phyloP scores from a whole-genome alignment of 1,140 invertebrate species.

The Monochamus saltuarius region DNA sequence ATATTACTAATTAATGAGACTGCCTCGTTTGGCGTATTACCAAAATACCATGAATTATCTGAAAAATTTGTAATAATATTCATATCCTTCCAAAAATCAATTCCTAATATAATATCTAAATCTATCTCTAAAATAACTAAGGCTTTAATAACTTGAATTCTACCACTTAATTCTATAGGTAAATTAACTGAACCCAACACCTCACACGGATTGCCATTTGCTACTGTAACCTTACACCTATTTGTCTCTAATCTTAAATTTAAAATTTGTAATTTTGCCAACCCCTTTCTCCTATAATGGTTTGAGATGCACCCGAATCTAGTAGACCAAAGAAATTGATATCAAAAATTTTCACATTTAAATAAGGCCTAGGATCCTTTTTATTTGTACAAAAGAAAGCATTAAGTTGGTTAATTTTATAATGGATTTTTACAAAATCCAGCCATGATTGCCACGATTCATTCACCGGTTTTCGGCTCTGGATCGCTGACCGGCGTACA shows the following conservation, averaged over 20 bases:
- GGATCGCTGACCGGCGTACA: neutral
- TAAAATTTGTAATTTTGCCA: conserved; percentile 4
- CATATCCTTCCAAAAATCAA: conserved; percentile 4
- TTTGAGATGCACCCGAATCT: conserved; percentile 10
- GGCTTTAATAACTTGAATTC: neutral
- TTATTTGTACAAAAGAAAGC: neutral
- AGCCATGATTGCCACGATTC: conserved; percentile 3
- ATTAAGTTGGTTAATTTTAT: neutral
- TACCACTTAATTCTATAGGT: neutral
- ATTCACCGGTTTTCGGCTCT: conserved; percentile 2
- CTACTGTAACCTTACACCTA: no score
- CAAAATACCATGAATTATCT: neutral
- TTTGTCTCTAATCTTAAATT: no score
- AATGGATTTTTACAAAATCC: neutral
- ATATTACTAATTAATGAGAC: neutral
- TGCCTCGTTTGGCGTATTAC: neutral
- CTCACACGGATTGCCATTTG: neutral
- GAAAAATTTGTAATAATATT: neutral
- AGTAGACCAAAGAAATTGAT: conserved; percentile 1
- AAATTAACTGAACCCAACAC: neutral
- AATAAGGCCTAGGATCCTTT: conserved; percentile 5
- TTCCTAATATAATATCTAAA: neutral
- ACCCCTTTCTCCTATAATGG: neutral
- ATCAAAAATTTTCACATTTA: conserved; percentile 3
- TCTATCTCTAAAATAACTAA: conserved; percentile 1